Evolutionary conservation across 2,113 vertebrate genomes (phyloP), one percentile per base, ranked within the genome.

Genomic region (Empidonax alnorum): DNA sequence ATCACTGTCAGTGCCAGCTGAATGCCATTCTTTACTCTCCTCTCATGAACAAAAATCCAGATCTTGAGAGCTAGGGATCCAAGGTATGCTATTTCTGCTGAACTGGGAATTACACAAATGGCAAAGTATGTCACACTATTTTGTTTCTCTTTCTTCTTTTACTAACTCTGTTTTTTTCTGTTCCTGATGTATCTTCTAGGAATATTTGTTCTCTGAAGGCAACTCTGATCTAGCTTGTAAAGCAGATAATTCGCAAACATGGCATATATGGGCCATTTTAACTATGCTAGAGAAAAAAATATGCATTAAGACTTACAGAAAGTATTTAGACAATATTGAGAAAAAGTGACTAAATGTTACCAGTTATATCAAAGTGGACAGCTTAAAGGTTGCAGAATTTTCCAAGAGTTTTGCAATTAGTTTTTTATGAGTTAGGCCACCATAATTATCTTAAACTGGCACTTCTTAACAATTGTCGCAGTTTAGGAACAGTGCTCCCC

Each of bases 191-290:
- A 47, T 62, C 59, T 80, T 94, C n/a, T 68, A 42, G 61, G 65
- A 87, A 14, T 93, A 52, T 86, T 86, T 76, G 63, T 75, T 94
- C 58, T 90, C 23, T 89, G 66, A 93, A 94, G 63, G 12, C 41
- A 62, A 10, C 69, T 84, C 67, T 77, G 30, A 75, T 88, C 25
- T 84, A 59, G 17, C 39, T 88, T 82, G 15, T 67, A 76, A 79
- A 80, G 68, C 49, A 82, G 55, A 86, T 77, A 10, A 74, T 80
- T 81, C 65, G 42, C 75, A 76, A 24, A 53, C 24, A 12, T 90
- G 76, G 22, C 9, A 7, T 62, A 27, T 52, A 12, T 66, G 16
- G 37, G 19, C 50, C 62, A 69, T 87, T 93, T 84, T 42, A 90
- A 21, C 42, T 56, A 12, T 25, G 13, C 19, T 35, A 44, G 17